These are phyloP conservation scores for Chrysoperla carnea DNA, from an alignment of 1,140 invertebrate species.

Conservation along the genomic window DNA sequence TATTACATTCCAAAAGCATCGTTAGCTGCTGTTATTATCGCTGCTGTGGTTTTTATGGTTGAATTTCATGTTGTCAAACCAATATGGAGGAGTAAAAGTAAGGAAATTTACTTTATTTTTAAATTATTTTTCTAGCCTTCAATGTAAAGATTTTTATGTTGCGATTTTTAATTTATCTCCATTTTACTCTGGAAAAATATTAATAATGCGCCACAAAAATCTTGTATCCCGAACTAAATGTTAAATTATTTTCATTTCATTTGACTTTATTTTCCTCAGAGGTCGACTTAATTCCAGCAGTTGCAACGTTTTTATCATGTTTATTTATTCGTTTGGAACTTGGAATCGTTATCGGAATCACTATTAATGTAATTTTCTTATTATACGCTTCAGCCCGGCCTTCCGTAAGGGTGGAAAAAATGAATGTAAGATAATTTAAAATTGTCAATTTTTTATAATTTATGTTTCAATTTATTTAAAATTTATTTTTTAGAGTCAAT, in stretches of 20 bases:
- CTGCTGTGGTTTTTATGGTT: conserved; percentile 78
- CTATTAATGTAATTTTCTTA: conserved; percentile 48
- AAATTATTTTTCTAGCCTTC: too few relatives aligned
- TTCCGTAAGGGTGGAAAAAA: conserved; percentile 37
- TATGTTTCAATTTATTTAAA: background rate
- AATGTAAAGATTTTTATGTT: too few relatives aligned
- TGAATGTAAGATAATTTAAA: conserved; percentile 22
- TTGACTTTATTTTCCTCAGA: conserved; percentile 28
- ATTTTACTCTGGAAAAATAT: too few relatives aligned
- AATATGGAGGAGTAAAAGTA: conserved; percentile 68
- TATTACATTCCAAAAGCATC: conserved; percentile 64
- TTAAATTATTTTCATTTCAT: too few relatives aligned
- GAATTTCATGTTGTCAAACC: conserved; percentile 59
- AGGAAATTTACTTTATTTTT: conserved; percentile 4
- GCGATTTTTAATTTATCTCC: too few relatives aligned
- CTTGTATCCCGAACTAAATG: too few relatives aligned
- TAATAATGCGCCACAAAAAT: too few relatives aligned
- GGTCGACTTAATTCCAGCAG: conserved; percentile 46
- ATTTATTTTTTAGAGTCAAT: conserved; percentile 26
- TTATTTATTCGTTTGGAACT: conserved; percentile 48
- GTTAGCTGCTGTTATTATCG: conserved; percentile 68
- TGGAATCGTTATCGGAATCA: conserved; percentile 58
- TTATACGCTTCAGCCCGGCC: conserved; percentile 56
- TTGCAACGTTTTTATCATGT: conserved; percentile 47
- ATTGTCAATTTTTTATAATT: background rate